phyloP scores from a whole-genome alignment of 2,797 vertebrate genomes.

The Siniperca undulata region DNA sequence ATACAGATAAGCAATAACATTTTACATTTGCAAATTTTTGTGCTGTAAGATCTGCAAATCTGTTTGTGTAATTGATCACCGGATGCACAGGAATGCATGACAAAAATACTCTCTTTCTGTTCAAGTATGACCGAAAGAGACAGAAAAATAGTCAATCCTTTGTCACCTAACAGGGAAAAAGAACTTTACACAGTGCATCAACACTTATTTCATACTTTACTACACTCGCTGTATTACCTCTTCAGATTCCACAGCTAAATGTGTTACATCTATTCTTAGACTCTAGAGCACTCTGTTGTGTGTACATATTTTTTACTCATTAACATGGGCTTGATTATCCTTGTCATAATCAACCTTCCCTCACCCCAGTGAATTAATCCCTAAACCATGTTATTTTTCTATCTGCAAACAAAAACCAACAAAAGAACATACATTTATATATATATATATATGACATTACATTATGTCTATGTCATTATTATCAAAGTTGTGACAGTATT shows the following conservation, averaged over 20 bases:
- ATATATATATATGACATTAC: too few relatives aligned
- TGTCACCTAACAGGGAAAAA: not conserved
- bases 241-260: conserved; percentile 4
- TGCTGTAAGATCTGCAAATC: not conserved
- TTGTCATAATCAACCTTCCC: not conserved
- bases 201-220: conserved; percentile 25
- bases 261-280: conserved; percentile 33
- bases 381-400: not conserved
- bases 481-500: conserved; percentile 36
- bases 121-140: not conserved
- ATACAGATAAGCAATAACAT: not conserved
- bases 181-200: not conserved
- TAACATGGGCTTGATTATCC: conserved; percentile 19
- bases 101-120: not conserved
- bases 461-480: conserved; percentile 11
- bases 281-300: not conserved
- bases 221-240: not conserved
- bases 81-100: not conserved
- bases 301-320: conserved; percentile 12
- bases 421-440: not conserved
- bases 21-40: not conserved
- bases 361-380: conserved; percentile 18
- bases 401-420: conserved; percentile 10
- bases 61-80: not conserved
- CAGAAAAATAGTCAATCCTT: not conserved